Evolutionary conservation across 2,113 vertebrate genomes (phyloP).

Genomic region (Protobothrops flavoviridis): DNA sequence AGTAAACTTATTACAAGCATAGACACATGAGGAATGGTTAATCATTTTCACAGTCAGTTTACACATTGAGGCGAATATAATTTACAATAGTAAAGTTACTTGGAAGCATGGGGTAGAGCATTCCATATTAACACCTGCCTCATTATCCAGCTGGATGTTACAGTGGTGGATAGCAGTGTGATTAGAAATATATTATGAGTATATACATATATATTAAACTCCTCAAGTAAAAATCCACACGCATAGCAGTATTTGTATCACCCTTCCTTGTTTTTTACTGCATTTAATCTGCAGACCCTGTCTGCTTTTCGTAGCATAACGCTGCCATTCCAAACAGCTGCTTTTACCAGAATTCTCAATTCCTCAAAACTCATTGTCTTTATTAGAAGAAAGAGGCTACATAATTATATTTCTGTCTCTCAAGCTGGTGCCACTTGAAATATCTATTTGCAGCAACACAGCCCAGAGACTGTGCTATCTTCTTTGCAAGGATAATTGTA

Average conservation of each 20-base stretch:
- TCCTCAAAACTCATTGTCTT: constrained; percentile 39
- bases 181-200: not conserved
- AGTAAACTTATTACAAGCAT: not conserved
- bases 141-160: not conserved
- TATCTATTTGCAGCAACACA: constrained; percentile 47
- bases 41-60: not conserved
- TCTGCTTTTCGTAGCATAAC: not conserved
- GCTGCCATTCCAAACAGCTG: constrained; percentile 17
- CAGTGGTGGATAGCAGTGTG: not conserved
- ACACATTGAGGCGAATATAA: not conserved
- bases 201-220: not conserved
- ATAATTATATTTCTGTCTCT: constrained; percentile 37
- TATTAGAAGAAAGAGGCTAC: constrained; percentile 40
- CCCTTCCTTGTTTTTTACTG: not conserved
- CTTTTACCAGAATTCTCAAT: constrained; percentile 40
- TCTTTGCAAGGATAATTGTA: constrained; percentile 14
- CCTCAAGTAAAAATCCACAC: not conserved
- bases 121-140: not conserved
- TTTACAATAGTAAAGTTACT: not conserved
- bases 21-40: not conserved
- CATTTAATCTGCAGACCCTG: not conserved
- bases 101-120: not conserved
- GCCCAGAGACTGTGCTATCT: constrained; percentile 10
- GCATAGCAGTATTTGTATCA: not conserved
- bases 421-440: constrained; percentile 40